Evolutionary conservation across 2,888 invertebrate species (phyloP), one percentile per base, ranked within the genome.

Genomic region (Hetaerina titia): DNA sequence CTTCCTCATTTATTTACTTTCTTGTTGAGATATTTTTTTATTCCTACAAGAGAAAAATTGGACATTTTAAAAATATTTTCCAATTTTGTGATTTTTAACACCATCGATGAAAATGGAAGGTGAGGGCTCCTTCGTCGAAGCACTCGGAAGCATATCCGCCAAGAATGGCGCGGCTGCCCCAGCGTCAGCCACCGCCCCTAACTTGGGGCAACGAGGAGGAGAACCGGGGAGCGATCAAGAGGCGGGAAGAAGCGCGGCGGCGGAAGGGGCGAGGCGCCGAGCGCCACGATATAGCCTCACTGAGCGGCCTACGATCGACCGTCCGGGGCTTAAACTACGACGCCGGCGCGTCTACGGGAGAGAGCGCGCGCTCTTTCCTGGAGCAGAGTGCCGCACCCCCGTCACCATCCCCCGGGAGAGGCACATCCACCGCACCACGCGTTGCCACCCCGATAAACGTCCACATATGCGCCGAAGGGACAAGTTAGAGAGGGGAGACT

Each of bases 351-450:
- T 64, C 64, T 69, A 45, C 63, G 81, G 81, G 9, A 31, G 25
- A 25, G 22, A n/a, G 69, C 60, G 45, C 31, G 45, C 69, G 64
- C 92, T 69, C 69, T 92, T 22, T 25, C 22, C 69, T 56, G 64
- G 92, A 57, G 90, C 60, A 63, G 90, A 81, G 81, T 31, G 56
- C 92, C 69, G 92, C 92, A 92, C 92, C 92, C 92, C 92, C 92
- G 92, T 45, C 92, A 56, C 92, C 92, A 31, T 69, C 56, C 92
- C 92, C 92, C 45, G n/a, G n/a, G n/a, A n/a, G n/a, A n/a, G 45
- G 63, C 64, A 63, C 90, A 69, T 56, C 92, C 92, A 45, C 92
- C 64, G 56, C 92, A 45, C 92, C 64, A 15, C 56, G 56, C 92
- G 63, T 63, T 22, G 25, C 90, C 45, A 60, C 56, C 69, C 69